These are phyloP conservation scores for Aradus depressus DNA, from an alignment of 2,888 invertebrate genomes.

Conservation along the genomic window DNA sequence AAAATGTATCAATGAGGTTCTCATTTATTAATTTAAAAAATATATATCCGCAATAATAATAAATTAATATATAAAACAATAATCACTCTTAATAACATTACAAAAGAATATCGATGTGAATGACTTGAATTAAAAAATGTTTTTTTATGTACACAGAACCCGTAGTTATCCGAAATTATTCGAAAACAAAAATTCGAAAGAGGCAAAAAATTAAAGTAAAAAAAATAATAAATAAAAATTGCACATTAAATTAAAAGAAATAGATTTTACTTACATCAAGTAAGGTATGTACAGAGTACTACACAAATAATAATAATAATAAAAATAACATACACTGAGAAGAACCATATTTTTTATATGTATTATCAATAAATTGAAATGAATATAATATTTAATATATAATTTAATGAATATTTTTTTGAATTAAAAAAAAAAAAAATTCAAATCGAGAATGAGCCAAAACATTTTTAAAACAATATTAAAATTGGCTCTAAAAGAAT, in stretches of 20 bases:
- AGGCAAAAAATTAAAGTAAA: background rate
- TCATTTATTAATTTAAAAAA: background rate
- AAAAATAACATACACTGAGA: background rate
- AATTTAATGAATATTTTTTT: background rate
- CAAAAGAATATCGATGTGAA: background rate
- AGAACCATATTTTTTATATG: no score
- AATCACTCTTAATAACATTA: conserved; percentile 2
- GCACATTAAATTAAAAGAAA: conserved; percentile 8
- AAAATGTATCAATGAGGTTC: background rate
- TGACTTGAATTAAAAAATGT: background rate
- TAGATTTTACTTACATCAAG: background rate
- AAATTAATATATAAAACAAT: conserved; percentile 1
- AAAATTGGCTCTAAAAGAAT: background rate
- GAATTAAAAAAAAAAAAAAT: no score
- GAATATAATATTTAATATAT: background rate
- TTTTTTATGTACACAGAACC: conserved; percentile 5
- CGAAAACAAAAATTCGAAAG: conserved; percentile 8
- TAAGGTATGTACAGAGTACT: background rate
- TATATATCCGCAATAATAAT: background rate
- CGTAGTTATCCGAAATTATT: conserved; percentile 14
- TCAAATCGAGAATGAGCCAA: background rate
- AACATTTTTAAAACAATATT: background rate
- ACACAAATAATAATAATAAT: background rate
- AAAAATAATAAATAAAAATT: conserved; percentile 10
- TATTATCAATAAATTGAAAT: background rate